Conservation (phyloP, 2,888 invertebrate species). For the Ormyrus nitidulus region DNA sequence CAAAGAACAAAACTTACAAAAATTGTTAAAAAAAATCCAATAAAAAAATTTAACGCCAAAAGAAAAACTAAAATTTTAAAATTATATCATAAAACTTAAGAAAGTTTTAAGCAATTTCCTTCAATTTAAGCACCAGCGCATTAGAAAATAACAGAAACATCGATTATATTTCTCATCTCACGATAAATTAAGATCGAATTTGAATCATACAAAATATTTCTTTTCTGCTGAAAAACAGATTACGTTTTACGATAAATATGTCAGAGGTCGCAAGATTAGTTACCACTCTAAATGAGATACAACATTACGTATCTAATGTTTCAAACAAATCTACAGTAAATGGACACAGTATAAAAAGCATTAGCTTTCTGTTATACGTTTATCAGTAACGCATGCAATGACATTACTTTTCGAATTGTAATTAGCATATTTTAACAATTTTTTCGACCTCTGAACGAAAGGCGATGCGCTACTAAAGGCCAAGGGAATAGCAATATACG, state of each 20-base stretch:
- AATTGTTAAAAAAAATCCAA: conserved; percentile 19
- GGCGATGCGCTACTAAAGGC: conserved; percentile 26
- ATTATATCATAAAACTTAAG: conserved; percentile 18
- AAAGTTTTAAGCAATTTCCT: neutral
- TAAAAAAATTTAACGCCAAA: neutral
- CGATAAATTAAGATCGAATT: too few species aligned
- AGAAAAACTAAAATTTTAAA: neutral
- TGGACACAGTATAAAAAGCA: conserved; percentile 1
- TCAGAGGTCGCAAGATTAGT: too few species aligned
- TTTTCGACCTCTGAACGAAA: conserved; percentile 27
- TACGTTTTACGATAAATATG: too few species aligned
- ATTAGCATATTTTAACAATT: neutral
- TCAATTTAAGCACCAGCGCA: conserved; percentile 39
- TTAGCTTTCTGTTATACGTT: neutral
- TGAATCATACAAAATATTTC: too few species aligned
- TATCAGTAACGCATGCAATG: neutral
- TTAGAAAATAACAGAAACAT: neutral
- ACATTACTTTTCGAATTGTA: conserved; percentile 10
- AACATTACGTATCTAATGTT: too few species aligned
- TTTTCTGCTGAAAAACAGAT: too few species aligned
- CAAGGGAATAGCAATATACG: neutral
- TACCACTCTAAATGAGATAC: too few species aligned
- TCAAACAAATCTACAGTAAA: neutral
- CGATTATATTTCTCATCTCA: too few species aligned
- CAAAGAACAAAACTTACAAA: conserved; percentile 15